phyloP scores from a whole-genome alignment of 2,888 invertebrate genomes.

The Sisyra nigra region DNA sequence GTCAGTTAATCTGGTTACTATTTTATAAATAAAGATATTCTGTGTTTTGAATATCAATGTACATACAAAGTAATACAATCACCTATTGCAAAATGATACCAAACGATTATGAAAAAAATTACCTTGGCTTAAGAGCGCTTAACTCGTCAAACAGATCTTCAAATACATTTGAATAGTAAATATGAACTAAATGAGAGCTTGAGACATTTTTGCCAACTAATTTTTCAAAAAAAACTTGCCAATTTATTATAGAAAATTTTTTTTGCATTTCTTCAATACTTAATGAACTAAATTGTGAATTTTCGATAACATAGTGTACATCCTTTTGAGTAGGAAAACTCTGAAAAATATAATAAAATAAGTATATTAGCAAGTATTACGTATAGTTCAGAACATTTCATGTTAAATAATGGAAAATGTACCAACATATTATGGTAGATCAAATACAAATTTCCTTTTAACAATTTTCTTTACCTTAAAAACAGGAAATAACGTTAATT shows the following conservation, averaged over 20 bases:
- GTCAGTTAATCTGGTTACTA: too few relatives aligned
- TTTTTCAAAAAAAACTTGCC: constrained; percentile 15
- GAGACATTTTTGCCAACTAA: constrained; percentile 13
- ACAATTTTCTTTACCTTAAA: neutral
- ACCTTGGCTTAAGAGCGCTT: neutral
- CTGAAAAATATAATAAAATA: constrained; percentile 11
- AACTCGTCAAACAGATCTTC: neutral
- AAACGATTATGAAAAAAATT: constrained; percentile 4
- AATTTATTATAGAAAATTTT: constrained; percentile 14
- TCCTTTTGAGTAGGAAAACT: constrained; percentile 11
- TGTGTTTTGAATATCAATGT: too few relatives aligned
- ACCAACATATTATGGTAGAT: too few relatives aligned
- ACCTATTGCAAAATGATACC: too few relatives aligned
- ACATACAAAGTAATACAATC: too few relatives aligned
- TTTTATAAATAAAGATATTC: too few relatives aligned
- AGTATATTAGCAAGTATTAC: too few relatives aligned
- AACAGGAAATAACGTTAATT: constrained; percentile 1
- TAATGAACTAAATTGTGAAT: constrained; percentile 11
- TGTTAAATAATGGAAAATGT: too few relatives aligned
- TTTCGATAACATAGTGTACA: constrained; percentile 9
- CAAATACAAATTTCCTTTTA: too few relatives aligned
- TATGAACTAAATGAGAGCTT: constrained; percentile 13
- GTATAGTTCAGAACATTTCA: too few relatives aligned
- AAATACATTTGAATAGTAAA: constrained; percentile 14
- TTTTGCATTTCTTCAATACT: constrained; percentile 14